phyloP scores from a whole-genome alignment of 2,797 vertebrate genomes.

The Labeo calbasu region DNA sequence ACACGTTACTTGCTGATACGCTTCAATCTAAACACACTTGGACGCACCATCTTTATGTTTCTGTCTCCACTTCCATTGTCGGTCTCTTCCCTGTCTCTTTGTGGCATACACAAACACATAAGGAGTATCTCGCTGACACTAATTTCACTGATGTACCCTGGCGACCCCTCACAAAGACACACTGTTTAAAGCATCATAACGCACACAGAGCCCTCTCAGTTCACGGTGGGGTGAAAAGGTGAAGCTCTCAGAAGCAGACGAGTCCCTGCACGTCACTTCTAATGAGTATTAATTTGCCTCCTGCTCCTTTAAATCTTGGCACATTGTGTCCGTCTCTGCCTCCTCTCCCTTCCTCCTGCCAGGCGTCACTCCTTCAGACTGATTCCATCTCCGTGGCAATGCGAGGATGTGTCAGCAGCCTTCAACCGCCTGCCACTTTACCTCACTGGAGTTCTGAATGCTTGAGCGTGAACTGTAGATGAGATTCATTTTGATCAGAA shows the following conservation, averaged over 20 bases:
- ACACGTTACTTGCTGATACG: not conserved
- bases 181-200: slow-evolving; percentile 1
- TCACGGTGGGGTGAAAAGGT: slow-evolving; percentile 44
- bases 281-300: slow-evolving; percentile 55
- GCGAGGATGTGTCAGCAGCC: slow-evolving; percentile 63
- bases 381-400: slow-evolving; percentile 71
- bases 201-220: slow-evolving; percentile 25
- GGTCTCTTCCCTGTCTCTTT: not conserved
- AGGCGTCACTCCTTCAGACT: slow-evolving; percentile 67
- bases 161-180: slow-evolving; percentile 27
- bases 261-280: slow-evolving; percentile 30
- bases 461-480: slow-evolving; percentile 22
- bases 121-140: not conserved
- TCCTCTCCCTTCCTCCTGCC: slow-evolving; percentile 61
- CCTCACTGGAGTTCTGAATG: slow-evolving; percentile 24
- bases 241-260: slow-evolving; percentile 14
- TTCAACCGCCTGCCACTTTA: slow-evolving; percentile 54
- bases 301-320: slow-evolving; percentile 58
- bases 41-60: not conserved
- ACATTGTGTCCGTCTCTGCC: slow-evolving; percentile 64
- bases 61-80: no score
- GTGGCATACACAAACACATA: not conserved
- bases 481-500: slow-evolving; percentile 15
- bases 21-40: not conserved
- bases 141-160: not conserved